phyloP scores from a whole-genome alignment of 2,888 invertebrate species.

The Linyphia triangularis region DNA sequence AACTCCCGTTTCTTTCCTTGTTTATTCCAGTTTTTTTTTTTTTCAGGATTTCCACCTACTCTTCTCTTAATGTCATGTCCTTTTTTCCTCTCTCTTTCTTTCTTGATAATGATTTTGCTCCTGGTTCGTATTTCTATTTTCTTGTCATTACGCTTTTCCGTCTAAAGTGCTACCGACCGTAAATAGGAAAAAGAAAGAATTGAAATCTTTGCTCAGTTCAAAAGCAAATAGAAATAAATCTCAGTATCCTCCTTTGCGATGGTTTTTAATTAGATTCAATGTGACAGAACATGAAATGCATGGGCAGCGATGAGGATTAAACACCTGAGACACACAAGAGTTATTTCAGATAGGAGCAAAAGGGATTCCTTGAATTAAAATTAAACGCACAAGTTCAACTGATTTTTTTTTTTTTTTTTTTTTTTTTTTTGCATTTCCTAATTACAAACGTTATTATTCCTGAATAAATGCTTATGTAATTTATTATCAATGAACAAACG shows the following conservation, averaged over 20 bases:
- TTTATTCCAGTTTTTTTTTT: background rate
- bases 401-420: background rate
- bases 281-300: constrained; percentile 24
- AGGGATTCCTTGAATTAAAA: background rate
- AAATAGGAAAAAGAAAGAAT: constrained; percentile 19
- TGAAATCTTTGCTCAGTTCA: background rate
- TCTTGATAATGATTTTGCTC: constrained; percentile 40
- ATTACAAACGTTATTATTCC: no score
- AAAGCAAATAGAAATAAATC: constrained; percentile 40
- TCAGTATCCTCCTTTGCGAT: background rate
- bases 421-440: no score
- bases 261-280: constrained; percentile 44
- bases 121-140: constrained; percentile 41
- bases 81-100: constrained; percentile 5
- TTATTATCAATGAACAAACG: no score
- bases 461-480: no score
- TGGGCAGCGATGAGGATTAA: constrained; percentile 8
- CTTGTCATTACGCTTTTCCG: constrained; percentile 24
- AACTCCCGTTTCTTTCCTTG: constrained; percentile 19
- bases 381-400: background rate
- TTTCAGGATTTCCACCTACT: background rate
- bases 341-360: background rate
- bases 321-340: background rate
- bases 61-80: constrained; percentile 42
- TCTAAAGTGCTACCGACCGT: constrained; percentile 43